Evolutionary conservation across 2,113 vertebrate species (phyloP).

Genomic region (Meleagris gallopavo): DNA sequence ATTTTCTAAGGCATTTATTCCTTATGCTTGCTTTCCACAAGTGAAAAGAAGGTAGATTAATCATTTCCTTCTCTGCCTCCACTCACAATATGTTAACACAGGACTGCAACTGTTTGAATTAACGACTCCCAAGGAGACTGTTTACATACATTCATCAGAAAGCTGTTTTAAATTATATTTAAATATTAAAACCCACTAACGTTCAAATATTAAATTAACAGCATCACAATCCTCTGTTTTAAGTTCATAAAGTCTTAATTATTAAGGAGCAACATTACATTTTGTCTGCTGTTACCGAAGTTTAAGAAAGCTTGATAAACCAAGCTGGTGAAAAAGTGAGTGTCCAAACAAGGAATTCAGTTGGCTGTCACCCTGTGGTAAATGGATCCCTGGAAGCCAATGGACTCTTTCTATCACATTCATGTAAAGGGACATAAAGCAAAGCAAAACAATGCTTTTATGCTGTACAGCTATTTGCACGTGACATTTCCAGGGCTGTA

Average conservation of each 20-base stretch:
- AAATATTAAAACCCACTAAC: conserved; percentile 16
- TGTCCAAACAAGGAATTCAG: neutral
- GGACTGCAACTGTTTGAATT: neutral
- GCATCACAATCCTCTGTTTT: conserved; percentile 4
- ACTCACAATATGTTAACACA: neutral
- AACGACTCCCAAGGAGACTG: neutral
- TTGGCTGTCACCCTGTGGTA: neutral
- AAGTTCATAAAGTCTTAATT: conserved; percentile 5
- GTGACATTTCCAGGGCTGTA: neutral
- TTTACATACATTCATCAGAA: conserved; percentile 6
- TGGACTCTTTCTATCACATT: neutral
- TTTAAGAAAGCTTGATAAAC: neutral
- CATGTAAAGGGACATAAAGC: neutral
- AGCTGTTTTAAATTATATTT: conserved; percentile 1
- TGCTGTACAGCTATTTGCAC: neutral
- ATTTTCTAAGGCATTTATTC: neutral
- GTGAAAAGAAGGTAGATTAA: neutral
- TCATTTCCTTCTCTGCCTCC: neutral
- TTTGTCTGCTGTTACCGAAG: neutral
- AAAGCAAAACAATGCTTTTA: neutral
- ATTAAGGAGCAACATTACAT: neutral
- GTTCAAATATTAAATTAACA: conserved; percentile 30
- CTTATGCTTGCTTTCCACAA: neutral
- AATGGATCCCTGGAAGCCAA: conserved; percentile 30
- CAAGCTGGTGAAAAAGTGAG: neutral